Base-by-base conservation (phyloP, 2,797 vertebrate species). In the Glyptemys insculpta region DNA sequence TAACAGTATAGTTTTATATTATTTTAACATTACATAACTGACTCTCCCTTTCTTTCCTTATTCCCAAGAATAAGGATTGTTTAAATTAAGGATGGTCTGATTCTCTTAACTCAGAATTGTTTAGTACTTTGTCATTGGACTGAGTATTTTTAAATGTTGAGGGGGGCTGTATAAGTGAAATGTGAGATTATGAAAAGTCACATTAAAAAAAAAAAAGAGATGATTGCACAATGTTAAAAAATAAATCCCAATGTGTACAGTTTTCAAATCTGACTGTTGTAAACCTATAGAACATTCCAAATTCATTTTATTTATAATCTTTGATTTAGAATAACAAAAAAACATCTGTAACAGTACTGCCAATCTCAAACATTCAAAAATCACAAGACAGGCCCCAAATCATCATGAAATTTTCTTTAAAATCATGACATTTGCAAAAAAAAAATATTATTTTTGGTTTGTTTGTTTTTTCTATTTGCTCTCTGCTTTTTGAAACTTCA, bases 131-230 rank as follows among this genome's bases (percentile, higher is more conserved):
- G 52, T 23, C 31, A 2, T 16, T 82, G n/a, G 52, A 56, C 41
- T 56, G 52, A 54, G n/a, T 57, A 74, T 74, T 88, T 82, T 19
- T 8, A 82, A 88, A 88, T 74, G 31, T 12, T 82, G 41, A 14
- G 14, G 2, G 5, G 56, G 56, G 50, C 29, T 87, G 79, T 79
- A 44, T 34, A 79, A 59, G 44, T 79, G 85, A 62, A 87, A 79
- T 23, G 23, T 50, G 81, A 18, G 37, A 21, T 81, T 56, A 25
- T 27, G 52, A 88, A 49, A 56, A 86, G 86, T 88, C 88, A 62
- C 52, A 79, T 91, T 91, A 6, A 86, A 23, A 93, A 23, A 93
- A 86, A 91, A 7, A 27, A 89, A 85, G 74, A 86, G 12, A 56
- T 44, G 10, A 86, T 25, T 31, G 29, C 15, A 91, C 29, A 8